These are phyloP conservation scores for Asteroscopus sphinx DNA, from an alignment of 2,888 invertebrate species.

Conservation along the genomic window DNA sequence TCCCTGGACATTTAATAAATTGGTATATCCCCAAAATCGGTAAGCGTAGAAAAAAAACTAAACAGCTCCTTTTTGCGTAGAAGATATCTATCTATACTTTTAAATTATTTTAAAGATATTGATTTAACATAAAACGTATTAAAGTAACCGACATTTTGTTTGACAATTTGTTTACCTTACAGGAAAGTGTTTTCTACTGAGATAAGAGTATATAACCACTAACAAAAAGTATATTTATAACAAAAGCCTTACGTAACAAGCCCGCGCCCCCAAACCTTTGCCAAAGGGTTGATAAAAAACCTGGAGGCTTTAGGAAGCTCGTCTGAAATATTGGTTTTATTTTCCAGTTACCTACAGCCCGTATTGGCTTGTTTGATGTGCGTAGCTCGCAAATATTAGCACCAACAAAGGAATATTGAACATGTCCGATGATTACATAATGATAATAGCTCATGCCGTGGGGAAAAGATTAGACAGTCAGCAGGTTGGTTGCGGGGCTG, in stretches of 20 bases:
- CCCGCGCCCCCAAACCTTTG: slow-evolving; percentile 19
- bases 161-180: slow-evolving; percentile 7
- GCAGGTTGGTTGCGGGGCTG: too few relatives aligned
- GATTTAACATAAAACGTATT: neutral
- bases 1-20: too few relatives aligned
- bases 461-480: too few relatives aligned
- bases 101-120: too few relatives aligned
- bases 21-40: too few relatives aligned
- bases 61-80: too few relatives aligned
- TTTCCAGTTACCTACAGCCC: too few relatives aligned
- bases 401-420: slow-evolving; percentile 18
- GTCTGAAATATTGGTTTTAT: too few relatives aligned
- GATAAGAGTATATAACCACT: slow-evolving; percentile 8
- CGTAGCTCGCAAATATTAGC: slow-evolving; percentile 4
- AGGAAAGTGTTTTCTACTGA: slow-evolving; percentile 11
- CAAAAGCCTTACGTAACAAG: slow-evolving; percentile 17
- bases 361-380: neutral
- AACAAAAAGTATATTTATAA: neutral
- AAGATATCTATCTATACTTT: too few relatives aligned
- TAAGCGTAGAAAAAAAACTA: too few relatives aligned
- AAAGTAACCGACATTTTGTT: neutral
- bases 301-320: neutral
- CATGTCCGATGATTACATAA: too few relatives aligned
- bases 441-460: too few relatives aligned
- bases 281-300: slow-evolving; percentile 19